A percentile compares a stretch with the other conserved stretches of the same genome.
Conservation (phyloP, 2,888 invertebrate species). For the Imbricaverruca yamaguchii region DNA sequence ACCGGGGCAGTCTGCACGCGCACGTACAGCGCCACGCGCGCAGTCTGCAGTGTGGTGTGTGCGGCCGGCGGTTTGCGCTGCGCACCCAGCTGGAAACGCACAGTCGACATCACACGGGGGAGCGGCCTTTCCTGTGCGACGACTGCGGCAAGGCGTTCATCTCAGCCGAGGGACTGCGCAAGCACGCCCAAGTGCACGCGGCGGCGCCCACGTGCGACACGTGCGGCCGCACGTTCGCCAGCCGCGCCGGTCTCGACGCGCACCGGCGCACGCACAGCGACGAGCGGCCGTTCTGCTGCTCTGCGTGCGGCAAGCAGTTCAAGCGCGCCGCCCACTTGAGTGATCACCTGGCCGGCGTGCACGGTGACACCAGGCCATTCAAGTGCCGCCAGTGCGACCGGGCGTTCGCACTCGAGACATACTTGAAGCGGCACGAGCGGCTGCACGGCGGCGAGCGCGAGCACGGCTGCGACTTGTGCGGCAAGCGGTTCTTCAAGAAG, state of each 20-base stretch:
- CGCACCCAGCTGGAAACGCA: slow-evolving; percentile 31
- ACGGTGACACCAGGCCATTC: not conserved
- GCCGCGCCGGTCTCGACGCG: not conserved
- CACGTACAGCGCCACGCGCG: slow-evolving; percentile 10
- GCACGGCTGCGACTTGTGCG: not conserved
- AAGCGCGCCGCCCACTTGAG: not conserved
- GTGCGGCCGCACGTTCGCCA: not conserved
- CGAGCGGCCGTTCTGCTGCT: not conserved
- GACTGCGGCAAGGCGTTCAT: slow-evolving; percentile 32
- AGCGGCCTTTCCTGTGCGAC: slow-evolving; percentile 30
- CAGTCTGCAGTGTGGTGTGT: slow-evolving; percentile 26
- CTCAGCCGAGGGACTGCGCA: slow-evolving; percentile 31
- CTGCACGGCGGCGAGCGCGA: not conserved
- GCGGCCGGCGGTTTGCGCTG: slow-evolving; percentile 31
- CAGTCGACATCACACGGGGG: slow-evolving; percentile 30
- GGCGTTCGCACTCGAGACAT: not conserved
- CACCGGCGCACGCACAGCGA: slow-evolving; percentile 6
- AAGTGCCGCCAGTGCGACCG: slow-evolving; percentile 1
- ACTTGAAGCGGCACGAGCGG: not conserved
- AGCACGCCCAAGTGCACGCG: slow-evolving; percentile 30
- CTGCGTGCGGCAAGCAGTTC: not conserved
- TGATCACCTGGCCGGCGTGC: not conserved
- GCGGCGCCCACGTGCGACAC: slow-evolving; percentile 7
- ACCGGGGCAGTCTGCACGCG: slow-evolving; percentile 14
- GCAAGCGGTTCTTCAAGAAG: not conserved